These are phyloP conservation scores for Poeciliopsis gracilis DNA, from an alignment of 2,797 vertebrate genomes.

Conservation along the genomic window DNA sequence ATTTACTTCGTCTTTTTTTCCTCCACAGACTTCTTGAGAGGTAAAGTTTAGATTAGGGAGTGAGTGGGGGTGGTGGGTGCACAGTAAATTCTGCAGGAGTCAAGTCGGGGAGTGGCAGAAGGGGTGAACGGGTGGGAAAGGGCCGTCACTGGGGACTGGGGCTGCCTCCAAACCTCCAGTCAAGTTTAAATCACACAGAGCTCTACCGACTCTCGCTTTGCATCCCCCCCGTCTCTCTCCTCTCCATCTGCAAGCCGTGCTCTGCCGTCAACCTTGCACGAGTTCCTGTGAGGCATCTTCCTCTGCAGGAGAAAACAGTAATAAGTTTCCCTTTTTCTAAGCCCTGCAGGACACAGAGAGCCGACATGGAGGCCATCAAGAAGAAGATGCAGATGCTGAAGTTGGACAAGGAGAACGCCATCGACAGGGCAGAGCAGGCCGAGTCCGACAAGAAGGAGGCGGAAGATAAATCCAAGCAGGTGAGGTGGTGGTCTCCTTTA, in stretches of 20 bases:
- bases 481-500: slow-evolving; percentile 64
- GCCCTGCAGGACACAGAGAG: slow-evolving; percentile 18
- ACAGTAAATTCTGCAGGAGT: slow-evolving; percentile 50
- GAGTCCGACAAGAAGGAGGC: slow-evolving; percentile 91
- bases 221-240: slow-evolving; percentile 66
- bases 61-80: slow-evolving; percentile 49
- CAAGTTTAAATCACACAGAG: slow-evolving; percentile 84
- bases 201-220: slow-evolving; percentile 73
- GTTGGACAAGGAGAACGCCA: slow-evolving; percentile 95
- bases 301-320: slow-evolving; percentile 14
- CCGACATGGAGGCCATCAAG: slow-evolving; percentile 95
- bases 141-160: slow-evolving; percentile 79
- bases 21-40: slow-evolving; percentile 75
- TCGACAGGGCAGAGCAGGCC: slow-evolving; percentile 92
- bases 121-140: slow-evolving; percentile 66
- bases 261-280: slow-evolving; percentile 17
- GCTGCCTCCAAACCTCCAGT: slow-evolving; percentile 79
- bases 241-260: slow-evolving; percentile 43
- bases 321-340: background rate
- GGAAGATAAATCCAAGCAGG: slow-evolving; percentile 93
- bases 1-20: slow-evolving; percentile 70
- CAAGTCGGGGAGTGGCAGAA: slow-evolving; percentile 60
- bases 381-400: slow-evolving; percentile 99
- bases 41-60: slow-evolving; percentile 70
- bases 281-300: slow-evolving; percentile 22